phyloP scores from a whole-genome alignment of 2,888 invertebrate species.

The Tinea pellionella region DNA sequence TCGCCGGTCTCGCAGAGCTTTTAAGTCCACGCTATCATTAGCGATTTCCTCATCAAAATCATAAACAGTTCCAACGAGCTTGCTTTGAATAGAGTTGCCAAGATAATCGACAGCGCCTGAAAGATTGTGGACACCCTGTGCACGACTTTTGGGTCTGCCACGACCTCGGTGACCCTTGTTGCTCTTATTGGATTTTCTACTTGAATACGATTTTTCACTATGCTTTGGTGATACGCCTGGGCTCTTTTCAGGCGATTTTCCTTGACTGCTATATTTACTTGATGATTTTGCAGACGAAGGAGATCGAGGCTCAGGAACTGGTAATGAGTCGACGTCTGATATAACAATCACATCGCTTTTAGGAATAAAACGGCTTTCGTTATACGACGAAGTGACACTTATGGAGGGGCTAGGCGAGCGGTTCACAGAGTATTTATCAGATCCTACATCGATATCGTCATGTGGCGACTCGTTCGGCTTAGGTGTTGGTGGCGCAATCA shows the following conservation, averaged over 20 bases:
- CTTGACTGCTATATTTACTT: constrained; percentile 70
- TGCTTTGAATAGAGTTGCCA: constrained; percentile 80
- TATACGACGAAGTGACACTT: constrained; percentile 43
- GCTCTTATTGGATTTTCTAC: constrained; percentile 37
- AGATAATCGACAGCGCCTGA: constrained; percentile 53
- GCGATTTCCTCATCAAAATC: constrained; percentile 88
- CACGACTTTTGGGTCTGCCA: constrained; percentile 60
- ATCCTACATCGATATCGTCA: constrained; percentile 49
- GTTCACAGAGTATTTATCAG: constrained; percentile 48
- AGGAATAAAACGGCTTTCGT: constrained; percentile 25
- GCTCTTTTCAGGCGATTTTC: constrained; percentile 77
- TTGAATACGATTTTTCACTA: constrained; percentile 50
- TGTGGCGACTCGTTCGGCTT: constrained; percentile 54
- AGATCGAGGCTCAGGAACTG: constrained; percentile 36
- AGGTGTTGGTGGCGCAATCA: constrained; percentile 77
- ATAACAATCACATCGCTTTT: background rate
- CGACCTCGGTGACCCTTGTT: constrained; percentile 58
- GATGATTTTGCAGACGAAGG: constrained; percentile 66
- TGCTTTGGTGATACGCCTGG: constrained; percentile 78
- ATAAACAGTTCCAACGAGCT: constrained; percentile 87
- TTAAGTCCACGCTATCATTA: constrained; percentile 79
- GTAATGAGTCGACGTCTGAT: constrained; percentile 4
- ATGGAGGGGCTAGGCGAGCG: constrained; percentile 49
- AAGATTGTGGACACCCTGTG: constrained; percentile 33
- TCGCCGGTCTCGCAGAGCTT: constrained; percentile 82